These are phyloP conservation scores for Drosophila setosimentum DNA, from an alignment of 2,888 invertebrate species.

Conservation along the genomic window DNA sequence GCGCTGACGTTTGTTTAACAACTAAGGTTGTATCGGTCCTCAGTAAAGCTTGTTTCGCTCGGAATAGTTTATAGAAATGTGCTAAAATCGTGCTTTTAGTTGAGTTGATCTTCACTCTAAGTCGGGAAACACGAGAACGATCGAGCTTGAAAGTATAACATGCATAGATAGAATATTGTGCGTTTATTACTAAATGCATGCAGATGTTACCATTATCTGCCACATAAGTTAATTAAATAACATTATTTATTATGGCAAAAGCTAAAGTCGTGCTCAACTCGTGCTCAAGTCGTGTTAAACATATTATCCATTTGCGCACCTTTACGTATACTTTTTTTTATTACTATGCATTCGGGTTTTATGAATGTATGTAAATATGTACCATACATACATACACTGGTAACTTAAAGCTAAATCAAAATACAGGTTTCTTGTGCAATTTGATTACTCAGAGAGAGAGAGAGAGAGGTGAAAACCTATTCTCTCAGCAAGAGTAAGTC, in stretches of 20 bases:
- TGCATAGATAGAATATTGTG: background rate
- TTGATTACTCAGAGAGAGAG: conserved; percentile 10
- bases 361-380: background rate
- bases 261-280: conserved; percentile 10
- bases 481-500: conserved; percentile 1
- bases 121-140: background rate
- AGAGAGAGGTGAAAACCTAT: conserved; percentile 18
- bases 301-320: conserved; percentile 17
- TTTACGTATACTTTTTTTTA: background rate
- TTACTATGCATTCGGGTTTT: background rate
- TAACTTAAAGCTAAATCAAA: conserved; percentile 23
- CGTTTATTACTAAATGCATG: background rate
- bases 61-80: conserved; percentile 36
- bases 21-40: conserved; percentile 58
- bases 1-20: conserved; percentile 73
- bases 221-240: background rate
- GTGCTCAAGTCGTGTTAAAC: conserved; percentile 5
- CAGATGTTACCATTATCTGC: background rate
- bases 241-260: background rate
- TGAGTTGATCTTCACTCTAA: background rate
- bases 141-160: background rate
- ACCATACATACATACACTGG: background rate
- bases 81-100: conserved; percentile 11
- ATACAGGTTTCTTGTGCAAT: conserved; percentile 48
- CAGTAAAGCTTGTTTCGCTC: conserved; percentile 23